Evolutionary conservation across 1,140 invertebrate genomes (phyloP), one percentile per base, ranked within the genome.

Genomic region (Lysiphlebus fabarum): DNA sequence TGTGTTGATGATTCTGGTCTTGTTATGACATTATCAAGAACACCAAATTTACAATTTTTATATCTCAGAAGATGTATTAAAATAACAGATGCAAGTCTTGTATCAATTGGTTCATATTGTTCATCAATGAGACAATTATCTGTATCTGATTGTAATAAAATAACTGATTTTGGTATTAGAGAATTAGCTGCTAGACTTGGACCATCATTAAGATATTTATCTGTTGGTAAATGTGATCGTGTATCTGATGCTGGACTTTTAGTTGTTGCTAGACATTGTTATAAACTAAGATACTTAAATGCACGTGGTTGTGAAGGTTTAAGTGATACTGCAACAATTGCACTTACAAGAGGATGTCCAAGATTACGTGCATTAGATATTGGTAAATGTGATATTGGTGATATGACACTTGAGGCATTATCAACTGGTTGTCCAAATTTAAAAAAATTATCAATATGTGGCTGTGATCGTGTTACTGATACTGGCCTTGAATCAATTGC

Each of bases 331-430:
- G 90, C 90, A 1, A 87, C 94, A 58, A 88, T 90, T 47, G 88
- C 90, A 1, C 75, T 96, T 41, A 91, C 92, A 0, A 81, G 88
- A 45, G 90, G 87, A 11, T 95, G 93, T 73, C 89, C 90, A 0
- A 81, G 92, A 48, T 77, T 96, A 36, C 77, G 92, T 36, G 93
- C 93, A 1, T 75, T 95, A 0, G 93, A 96, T 70, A 86, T 95
- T 43, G 93, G 93, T 7, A 95, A 95, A 71, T 95, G 93, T 80
- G 93, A 95, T 76, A 88, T 96, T 0, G 93, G 91, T 40, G 92
- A 96, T 75, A 84, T 88, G 2, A 92, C 92, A 0, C 81, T 96
- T 10, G 83, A 90, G 65, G 87, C 90, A 2, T 79, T 96, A 1
- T 92, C 92, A 1, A 88, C 92, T 64, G 88, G 91, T 65, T 95